Conservation (phyloP, 1,140 invertebrate genomes). For the Dreissena rostriformis region DNA sequence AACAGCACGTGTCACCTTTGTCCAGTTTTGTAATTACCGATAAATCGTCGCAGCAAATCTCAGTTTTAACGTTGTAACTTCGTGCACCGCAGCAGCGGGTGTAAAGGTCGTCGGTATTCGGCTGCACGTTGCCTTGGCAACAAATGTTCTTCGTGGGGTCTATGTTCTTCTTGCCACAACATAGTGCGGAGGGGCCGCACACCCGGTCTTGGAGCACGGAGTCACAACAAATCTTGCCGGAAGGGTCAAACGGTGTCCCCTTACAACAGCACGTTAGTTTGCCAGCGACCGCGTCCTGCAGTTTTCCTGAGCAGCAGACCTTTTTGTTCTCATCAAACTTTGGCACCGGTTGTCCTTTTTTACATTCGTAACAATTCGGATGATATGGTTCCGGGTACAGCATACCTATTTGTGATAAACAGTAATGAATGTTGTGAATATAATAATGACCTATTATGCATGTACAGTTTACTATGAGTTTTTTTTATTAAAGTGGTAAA, state of each 20-base stretch:
- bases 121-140: slow-evolving; percentile 15
- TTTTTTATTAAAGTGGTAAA: too few relatives aligned
- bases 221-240: slow-evolving; percentile 19
- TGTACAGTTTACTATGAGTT: too few relatives aligned
- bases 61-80: slow-evolving; percentile 4
- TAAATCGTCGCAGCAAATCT: slow-evolving; percentile 20
- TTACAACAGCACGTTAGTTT: slow-evolving; percentile 30
- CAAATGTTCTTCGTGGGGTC: slow-evolving; percentile 16
- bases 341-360: background rate
- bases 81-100: slow-evolving; percentile 19
- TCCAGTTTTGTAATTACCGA: background rate
- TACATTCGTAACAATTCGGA: slow-evolving; percentile 34
- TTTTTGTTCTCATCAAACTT: slow-evolving; percentile 4
- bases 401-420: background rate
- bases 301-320: slow-evolving; percentile 16
- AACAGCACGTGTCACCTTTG: slow-evolving; percentile 27
- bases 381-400: slow-evolving; percentile 26
- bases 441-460: background rate
- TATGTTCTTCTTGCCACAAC: slow-evolving; percentile 11
- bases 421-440: background rate
- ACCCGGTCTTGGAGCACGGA: background rate
- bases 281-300: slow-evolving; percentile 18
- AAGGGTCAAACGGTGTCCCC: slow-evolving; percentile 13
- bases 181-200: background rate
- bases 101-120: background rate